A percentile compares a stretch with the other conserved stretches of the same genome.
Conservation (phyloP, 2,888 invertebrate genomes). For the Cheilosia vulpina region DNA sequence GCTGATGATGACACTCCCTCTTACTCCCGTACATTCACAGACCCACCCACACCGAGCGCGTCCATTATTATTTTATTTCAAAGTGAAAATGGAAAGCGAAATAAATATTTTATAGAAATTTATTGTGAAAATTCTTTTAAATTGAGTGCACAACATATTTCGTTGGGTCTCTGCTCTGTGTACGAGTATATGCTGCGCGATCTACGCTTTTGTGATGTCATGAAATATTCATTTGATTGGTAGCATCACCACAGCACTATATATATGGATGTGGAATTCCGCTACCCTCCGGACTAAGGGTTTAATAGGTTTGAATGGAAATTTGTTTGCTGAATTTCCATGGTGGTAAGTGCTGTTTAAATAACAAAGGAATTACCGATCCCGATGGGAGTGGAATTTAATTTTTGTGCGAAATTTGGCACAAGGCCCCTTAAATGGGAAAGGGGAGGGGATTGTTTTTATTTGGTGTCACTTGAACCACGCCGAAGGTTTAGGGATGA, state of each 20-base stretch:
- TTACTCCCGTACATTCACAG: not conserved
- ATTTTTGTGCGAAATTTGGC: not conserved
- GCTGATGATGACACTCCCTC: constrained; percentile 34
- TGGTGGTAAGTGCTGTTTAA: constrained; percentile 43
- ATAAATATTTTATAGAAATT: constrained; percentile 75
- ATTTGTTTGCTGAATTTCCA: constrained; percentile 52
- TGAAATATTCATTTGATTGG: constrained; percentile 73
- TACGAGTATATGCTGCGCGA: not conserved
- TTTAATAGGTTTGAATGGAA: constrained; percentile 66
- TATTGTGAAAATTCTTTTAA: constrained; percentile 74
- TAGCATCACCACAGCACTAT: constrained; percentile 32
- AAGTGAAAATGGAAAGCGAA: constrained; percentile 68
- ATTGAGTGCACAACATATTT: constrained; percentile 69
- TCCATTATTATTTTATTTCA: constrained; percentile 71
- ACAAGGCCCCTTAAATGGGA: constrained; percentile 10
- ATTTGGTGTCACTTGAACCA: not conserved
- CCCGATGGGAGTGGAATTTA: not conserved
- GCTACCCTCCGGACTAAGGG: constrained; percentile 34
- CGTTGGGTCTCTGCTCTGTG: not conserved
- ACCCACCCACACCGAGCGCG: constrained; percentile 10
- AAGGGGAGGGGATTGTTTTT: not conserved
- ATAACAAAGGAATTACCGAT: constrained; percentile 28
- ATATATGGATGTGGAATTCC: not conserved
- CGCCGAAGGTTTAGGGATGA: constrained; percentile 1
- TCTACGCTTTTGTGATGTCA: constrained; percentile 41